Conservation (phyloP, 2,888 invertebrate species). For the Antheraea yamamai region DNA sequence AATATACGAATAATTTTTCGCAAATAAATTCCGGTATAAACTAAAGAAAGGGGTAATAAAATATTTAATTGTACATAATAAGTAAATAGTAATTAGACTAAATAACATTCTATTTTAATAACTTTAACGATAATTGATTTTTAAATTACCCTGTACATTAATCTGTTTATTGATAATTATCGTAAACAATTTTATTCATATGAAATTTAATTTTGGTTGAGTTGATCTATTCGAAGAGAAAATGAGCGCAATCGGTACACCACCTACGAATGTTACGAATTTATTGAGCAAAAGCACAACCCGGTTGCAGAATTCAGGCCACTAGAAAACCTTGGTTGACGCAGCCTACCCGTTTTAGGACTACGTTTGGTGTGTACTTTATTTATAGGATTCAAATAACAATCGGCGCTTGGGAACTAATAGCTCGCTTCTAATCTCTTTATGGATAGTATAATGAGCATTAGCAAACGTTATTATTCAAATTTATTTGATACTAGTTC, state of each 20-base stretch:
- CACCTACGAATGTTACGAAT: conserved; percentile 20
- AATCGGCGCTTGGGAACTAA: conserved; percentile 8
- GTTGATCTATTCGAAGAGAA: conserved; percentile 21
- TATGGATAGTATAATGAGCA: conserved; percentile 3
- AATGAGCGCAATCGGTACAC: conserved; percentile 21
- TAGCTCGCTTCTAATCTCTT: neutral
- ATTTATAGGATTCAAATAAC: conserved; percentile 22
- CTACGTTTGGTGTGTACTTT: conserved; percentile 16
- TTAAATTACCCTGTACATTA: neutral
- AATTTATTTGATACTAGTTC: neutral
- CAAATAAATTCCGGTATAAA: neutral
- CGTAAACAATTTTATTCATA: neutral
- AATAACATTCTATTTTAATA: neutral
- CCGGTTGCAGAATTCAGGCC: conserved; percentile 30
- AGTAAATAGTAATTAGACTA: neutral
- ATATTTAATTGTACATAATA: neutral
- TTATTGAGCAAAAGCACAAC: conserved; percentile 19
- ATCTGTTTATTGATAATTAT: neutral
- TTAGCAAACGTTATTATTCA: neutral
- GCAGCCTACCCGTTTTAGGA: conserved; percentile 25
- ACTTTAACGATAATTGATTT: neutral
- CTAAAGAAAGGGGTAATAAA: neutral
- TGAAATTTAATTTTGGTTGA: neutral
- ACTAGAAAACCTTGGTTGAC: conserved; percentile 35
- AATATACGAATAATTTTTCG: neutral